Conservation (phyloP, 1,140 invertebrate species). For the Drosophila bocqueti region DNA sequence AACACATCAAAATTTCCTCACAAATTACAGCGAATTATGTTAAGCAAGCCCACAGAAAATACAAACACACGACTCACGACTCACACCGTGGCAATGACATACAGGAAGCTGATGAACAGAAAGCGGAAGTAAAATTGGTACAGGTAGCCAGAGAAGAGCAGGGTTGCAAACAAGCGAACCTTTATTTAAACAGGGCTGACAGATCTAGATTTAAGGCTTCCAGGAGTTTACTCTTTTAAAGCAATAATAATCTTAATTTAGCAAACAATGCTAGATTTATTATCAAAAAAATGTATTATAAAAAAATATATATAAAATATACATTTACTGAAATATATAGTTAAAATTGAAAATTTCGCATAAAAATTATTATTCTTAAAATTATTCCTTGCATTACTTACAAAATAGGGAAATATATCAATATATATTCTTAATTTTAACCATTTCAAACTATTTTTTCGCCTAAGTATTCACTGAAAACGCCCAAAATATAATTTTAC, state of each 20-base stretch:
- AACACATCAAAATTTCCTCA: conserved; percentile 49
- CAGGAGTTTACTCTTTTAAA: neutral
- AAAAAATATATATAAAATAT: too few species aligned
- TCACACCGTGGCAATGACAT: conserved; percentile 14
- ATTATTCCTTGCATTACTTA: neutral
- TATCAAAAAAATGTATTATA: too few species aligned
- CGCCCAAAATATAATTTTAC: neutral
- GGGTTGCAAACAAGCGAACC: neutral
- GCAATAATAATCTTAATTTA: neutral
- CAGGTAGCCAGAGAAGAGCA: neutral
- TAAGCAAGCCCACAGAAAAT: conserved; percentile 31
- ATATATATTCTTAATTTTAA: neutral
- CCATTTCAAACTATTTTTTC: neutral
- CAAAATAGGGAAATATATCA: neutral
- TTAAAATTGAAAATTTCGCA: too few species aligned
- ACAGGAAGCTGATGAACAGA: conserved; percentile 7
- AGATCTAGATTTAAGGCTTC: too few species aligned
- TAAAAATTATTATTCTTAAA: too few species aligned
- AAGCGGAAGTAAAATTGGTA: conserved; percentile 5
- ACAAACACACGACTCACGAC: neutral
- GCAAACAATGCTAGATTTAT: neutral
- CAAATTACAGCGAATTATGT: conserved; percentile 60
- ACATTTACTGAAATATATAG: too few species aligned
- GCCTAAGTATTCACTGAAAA: neutral
- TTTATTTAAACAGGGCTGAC: neutral